Evolutionary conservation across 2,888 invertebrate species (phyloP).

Genomic region (Syritta pipiens): DNA sequence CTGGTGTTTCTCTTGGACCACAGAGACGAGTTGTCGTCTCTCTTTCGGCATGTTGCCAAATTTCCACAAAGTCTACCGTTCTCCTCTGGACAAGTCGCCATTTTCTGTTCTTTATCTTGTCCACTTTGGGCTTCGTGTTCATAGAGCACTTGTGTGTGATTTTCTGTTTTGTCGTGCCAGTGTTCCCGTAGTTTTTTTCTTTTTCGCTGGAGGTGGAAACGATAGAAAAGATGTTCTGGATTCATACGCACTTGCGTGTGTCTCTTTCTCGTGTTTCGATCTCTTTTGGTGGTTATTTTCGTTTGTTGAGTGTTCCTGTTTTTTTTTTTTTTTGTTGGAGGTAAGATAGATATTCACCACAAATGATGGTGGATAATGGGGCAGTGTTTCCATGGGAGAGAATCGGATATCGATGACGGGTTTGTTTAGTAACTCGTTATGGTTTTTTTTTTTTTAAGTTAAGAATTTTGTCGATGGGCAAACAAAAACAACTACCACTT

Average conservation of each 20-base stretch:
- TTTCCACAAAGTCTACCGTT: conserved; percentile 35
- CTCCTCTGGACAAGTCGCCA: conserved; percentile 39
- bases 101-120: conserved; percentile 6
- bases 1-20: no score
- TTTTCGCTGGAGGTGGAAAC: not conserved
- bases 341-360: not conserved
- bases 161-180: no score
- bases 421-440: not conserved
- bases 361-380: not conserved
- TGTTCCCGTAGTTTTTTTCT: no score
- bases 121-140: conserved; percentile 9
- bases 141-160: not conserved
- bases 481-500: no score
- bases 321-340: no score
- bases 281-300: no score
- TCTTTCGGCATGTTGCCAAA: conserved; percentile 60
- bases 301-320: no score
- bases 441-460: not conserved
- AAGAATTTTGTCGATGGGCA: no score
- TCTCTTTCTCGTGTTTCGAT: no score
- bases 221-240: no score
- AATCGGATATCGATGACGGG: not conserved
- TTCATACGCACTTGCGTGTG: no score
- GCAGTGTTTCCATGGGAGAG: conserved; percentile 2
- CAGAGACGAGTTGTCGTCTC: no score